Conservation (phyloP, 2,113 vertebrate genomes). For the Reinhardtius hippoglossoides region DNA sequence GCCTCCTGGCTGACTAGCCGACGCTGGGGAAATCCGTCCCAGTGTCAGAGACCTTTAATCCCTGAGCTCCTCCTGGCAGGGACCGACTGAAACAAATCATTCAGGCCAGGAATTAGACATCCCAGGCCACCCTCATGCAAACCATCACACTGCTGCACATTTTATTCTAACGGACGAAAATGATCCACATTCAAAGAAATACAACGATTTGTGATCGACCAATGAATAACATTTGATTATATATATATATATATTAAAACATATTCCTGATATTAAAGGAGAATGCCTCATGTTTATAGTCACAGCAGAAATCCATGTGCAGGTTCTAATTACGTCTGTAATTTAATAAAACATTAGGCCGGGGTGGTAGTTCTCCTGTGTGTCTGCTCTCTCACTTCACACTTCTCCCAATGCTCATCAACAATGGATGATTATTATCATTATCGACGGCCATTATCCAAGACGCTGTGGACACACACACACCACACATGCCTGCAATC, state of each 20-base stretch:
- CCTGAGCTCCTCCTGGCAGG: neutral
- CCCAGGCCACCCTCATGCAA: neutral
- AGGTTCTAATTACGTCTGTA: neutral
- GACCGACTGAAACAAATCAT: neutral
- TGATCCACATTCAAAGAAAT: too few species aligned
- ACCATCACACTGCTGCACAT: too few species aligned
- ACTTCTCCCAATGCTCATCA: neutral
- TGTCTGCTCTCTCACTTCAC: neutral
- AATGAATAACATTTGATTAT: neutral
- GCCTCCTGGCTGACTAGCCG: too few species aligned
- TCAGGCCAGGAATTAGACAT: too few species aligned
- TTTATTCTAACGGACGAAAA: too few species aligned
- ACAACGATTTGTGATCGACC: too few species aligned
- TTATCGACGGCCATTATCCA: neutral
- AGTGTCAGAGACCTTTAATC: neutral
- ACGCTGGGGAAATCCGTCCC: too few species aligned
- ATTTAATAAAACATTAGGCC: neutral
- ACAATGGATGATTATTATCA: constrained; percentile 2
- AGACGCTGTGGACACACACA: neutral
- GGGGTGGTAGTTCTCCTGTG: too few species aligned
- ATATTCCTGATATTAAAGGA: neutral
- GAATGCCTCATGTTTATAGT: neutral
- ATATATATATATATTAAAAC: too few species aligned
- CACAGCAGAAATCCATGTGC: neutral
- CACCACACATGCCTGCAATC: neutral